phyloP scores from a whole-genome alignment of 2,113 vertebrate species.

The Mastomys coucha region DNA sequence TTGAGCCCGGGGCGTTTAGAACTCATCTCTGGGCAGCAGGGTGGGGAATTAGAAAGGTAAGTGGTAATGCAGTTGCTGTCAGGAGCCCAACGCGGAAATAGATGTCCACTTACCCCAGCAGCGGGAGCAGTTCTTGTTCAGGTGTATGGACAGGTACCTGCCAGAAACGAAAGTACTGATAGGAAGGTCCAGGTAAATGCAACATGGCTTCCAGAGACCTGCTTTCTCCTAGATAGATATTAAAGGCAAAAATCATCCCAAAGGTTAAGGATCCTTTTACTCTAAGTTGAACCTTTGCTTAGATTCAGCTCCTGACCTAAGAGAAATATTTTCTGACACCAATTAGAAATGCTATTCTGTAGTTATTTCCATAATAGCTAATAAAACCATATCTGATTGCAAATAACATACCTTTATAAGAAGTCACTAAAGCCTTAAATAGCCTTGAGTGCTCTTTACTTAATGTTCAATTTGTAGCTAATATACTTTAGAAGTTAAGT shows the following conservation, averaged over 20 bases:
- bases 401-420: constrained; percentile 65
- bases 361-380: constrained; percentile 70
- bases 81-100: constrained; percentile 40
- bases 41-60: constrained; percentile 58
- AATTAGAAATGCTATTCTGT: constrained; percentile 70
- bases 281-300: constrained; percentile 22
- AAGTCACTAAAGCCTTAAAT: constrained; percentile 73
- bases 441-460: constrained; percentile 78
- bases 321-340: constrained; percentile 60
- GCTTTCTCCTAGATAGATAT: background rate
- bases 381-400: constrained; percentile 67
- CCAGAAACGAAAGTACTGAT: constrained; percentile 35
- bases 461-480: constrained; percentile 80
- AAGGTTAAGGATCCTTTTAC: constrained; percentile 8
- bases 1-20: constrained; percentile 70
- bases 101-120: constrained; percentile 24
- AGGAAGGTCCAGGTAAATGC: constrained; percentile 31
- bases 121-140: background rate
- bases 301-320: constrained; percentile 36
- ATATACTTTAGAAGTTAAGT: constrained; percentile 78
- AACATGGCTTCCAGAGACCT: background rate
- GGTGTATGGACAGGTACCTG: background rate
- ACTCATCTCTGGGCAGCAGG: constrained; percentile 60
- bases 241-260: background rate
- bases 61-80: constrained; percentile 55